Base-by-base conservation (phyloP, 2,113 vertebrate species). In the Arenaria interpres region DNA sequence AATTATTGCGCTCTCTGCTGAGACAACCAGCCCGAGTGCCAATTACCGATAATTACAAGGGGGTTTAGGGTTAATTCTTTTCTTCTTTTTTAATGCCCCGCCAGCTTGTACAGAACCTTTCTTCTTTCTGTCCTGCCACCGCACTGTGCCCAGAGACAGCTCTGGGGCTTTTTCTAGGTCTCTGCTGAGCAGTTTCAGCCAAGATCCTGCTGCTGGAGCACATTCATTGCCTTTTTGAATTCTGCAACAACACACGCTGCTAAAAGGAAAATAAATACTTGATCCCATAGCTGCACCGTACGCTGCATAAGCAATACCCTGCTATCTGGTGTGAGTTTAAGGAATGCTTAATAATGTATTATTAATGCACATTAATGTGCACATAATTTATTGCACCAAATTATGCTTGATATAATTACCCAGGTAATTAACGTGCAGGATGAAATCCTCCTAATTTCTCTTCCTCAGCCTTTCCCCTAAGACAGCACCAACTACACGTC, bases 401-500 rank as follows among this genome's bases (percentile, higher is more conserved):
- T 64, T 46, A 39, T 60, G 28, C 43, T 93, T 68, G 71, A 59
- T 63, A 9, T 48, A 62, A 91, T 91, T 91, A 89, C 22, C n/a
- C 12, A 30, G 24, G 37, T 72, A 90, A 80, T 86, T 86, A 74
- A 56, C 88, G 37, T 12, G 18, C 56, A 76, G 43, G 63, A 62
- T 83, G 19, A 85, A 85, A 82, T 53, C 35, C 62, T 90, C 53
- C n/a, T 24, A 2, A n/a, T 10, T 21, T 83, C 16, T 69, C 23
- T 90, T 62, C 71, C 35, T 76, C 78, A 85, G 62, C n/a, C 51
- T 94, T 88, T 82, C 5, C 57, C 43, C 16, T 33, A 46, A 64
- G 57, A 62, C 0, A 73, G 62, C 28, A 51, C 24, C 73, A 73
- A 28, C 45, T 23, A 4, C 5, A 2, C 0, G 0, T 1, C 21